Evolutionary conservation across 2,888 invertebrate genomes (phyloP).

Genomic region (Corbicula japonica): DNA sequence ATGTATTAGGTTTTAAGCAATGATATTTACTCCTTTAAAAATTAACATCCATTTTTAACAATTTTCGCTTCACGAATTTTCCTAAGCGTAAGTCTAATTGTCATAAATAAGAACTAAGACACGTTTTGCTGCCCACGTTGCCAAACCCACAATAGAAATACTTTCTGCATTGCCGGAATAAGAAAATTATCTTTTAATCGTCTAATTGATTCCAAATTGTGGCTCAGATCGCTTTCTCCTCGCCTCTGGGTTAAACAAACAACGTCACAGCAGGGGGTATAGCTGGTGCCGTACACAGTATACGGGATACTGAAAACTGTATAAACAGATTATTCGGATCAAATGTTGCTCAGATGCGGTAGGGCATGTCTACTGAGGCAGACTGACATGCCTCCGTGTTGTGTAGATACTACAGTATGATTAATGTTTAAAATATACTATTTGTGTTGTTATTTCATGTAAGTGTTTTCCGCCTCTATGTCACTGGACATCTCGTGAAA

Average conservation of each 20-base stretch:
- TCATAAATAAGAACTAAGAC: too few relatives aligned
- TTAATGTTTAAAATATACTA: too few relatives aligned
- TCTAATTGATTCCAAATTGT: conserved; percentile 57
- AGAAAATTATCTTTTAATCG: conserved; percentile 51
- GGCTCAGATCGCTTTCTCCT: conserved; percentile 32
- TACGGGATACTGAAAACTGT: conserved; percentile 2
- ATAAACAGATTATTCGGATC: conserved; percentile 35
- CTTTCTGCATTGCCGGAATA: conserved; percentile 7
- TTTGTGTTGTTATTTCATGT: too few relatives aligned
- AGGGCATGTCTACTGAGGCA: conserved; percentile 33
- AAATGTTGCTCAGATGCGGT: conserved; percentile 34
- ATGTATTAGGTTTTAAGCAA: too few relatives aligned
- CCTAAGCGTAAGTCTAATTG: too few relatives aligned
- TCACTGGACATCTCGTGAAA: too few relatives aligned
- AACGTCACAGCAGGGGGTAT: conserved; percentile 34
- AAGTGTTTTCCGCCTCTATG: too few relatives aligned
- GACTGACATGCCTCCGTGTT: conserved; percentile 13
- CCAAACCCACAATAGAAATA: too few relatives aligned
- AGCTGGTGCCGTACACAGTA: conserved; percentile 6
- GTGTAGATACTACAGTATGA: conserved; percentile 14
- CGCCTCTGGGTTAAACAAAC: conserved; percentile 59
- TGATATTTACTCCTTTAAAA: neutral
- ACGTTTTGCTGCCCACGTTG: too few relatives aligned
- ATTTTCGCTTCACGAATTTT: too few relatives aligned
- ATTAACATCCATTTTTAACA: neutral